Evolutionary conservation across 2,888 invertebrate species (phyloP).

Genomic region (Trilocha varians): DNA sequence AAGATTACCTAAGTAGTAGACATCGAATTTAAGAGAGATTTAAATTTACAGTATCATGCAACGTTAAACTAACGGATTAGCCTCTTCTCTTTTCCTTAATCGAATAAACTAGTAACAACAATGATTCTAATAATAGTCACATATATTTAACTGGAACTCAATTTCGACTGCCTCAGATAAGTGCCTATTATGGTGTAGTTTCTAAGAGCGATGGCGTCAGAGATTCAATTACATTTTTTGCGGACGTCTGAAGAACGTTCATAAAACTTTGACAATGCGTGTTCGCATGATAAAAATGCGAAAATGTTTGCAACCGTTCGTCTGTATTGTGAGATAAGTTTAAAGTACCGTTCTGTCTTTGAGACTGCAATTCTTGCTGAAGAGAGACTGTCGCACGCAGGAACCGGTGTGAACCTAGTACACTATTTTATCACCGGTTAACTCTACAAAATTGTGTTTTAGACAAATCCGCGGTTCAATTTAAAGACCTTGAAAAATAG

Average conservation of each 20-base stretch:
- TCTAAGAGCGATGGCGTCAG: not conserved
- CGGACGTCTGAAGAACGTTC: not conserved
- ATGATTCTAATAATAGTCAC: too few relatives aligned
- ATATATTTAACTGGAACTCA: too few relatives aligned
- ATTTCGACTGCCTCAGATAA: not conserved
- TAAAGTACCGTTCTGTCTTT: not conserved
- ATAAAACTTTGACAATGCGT: not conserved
- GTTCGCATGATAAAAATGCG: not conserved
- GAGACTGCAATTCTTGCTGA: not conserved
- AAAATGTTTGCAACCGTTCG: not conserved
- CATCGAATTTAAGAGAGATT: too few relatives aligned
- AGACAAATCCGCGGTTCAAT: too few relatives aligned
- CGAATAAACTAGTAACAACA: too few relatives aligned
- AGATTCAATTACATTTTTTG: not conserved
- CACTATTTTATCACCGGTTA: too few relatives aligned
- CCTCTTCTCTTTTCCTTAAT: too few relatives aligned
- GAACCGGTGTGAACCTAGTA: not conserved
- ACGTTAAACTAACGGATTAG: too few relatives aligned
- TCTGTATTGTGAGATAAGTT: not conserved
- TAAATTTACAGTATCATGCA: too few relatives aligned
- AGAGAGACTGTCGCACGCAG: not conserved
- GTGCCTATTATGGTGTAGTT: not conserved
- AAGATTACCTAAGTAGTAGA: too few relatives aligned
- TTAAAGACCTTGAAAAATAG: too few relatives aligned
- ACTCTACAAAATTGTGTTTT: too few relatives aligned